phyloP scores from a whole-genome alignment of 1,140 invertebrate species.

The Drosophila persimilis region DNA sequence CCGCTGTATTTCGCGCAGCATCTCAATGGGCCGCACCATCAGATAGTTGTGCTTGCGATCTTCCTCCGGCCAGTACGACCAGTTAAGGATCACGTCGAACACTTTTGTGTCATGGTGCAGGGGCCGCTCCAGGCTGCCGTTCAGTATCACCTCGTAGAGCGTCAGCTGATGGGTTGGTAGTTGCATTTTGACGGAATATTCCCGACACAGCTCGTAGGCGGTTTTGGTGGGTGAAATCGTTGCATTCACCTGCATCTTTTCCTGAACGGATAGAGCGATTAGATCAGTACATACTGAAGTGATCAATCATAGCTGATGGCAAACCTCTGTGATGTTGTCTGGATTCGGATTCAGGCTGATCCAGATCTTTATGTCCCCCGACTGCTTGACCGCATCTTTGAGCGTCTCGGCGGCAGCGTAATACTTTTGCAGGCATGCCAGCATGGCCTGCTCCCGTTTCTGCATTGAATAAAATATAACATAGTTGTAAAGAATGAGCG shows the following conservation, averaged over 20 bases:
- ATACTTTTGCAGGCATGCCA: slow-evolving; percentile 88
- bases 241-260: slow-evolving; percentile 79
- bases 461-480: slow-evolving; percentile 6
- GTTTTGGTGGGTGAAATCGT: slow-evolving; percentile 89
- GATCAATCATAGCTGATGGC: too few species aligned
- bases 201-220: slow-evolving; percentile 88
- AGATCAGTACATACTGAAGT: too few species aligned
- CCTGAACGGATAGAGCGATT: slow-evolving; percentile 32
- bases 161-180: slow-evolving; percentile 87
- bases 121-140: slow-evolving; percentile 88
- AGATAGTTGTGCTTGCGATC: slow-evolving; percentile 92
- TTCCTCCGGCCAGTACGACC: slow-evolving; percentile 93
- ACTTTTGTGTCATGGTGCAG: slow-evolving; percentile 91
- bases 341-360: slow-evolving; percentile 83
- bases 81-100: slow-evolving; percentile 88
- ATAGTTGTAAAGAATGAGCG: too few species aligned
- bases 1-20: slow-evolving; percentile 83
- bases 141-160: slow-evolving; percentile 90
- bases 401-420: slow-evolving; percentile 84
- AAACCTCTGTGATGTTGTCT: slow-evolving; percentile 74
- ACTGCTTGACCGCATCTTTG: slow-evolving; percentile 86
- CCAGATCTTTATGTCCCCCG: slow-evolving; percentile 92
- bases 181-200: slow-evolving; percentile 87
- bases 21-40: slow-evolving; percentile 86
- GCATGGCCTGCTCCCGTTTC: slow-evolving; percentile 88